Percentiles rank a stretch among this genome's conserved stretches.
These are phyloP conservation scores for Ellobium chinense DNA, from an alignment of 2,888 invertebrate species.

Conservation along the genomic window DNA sequence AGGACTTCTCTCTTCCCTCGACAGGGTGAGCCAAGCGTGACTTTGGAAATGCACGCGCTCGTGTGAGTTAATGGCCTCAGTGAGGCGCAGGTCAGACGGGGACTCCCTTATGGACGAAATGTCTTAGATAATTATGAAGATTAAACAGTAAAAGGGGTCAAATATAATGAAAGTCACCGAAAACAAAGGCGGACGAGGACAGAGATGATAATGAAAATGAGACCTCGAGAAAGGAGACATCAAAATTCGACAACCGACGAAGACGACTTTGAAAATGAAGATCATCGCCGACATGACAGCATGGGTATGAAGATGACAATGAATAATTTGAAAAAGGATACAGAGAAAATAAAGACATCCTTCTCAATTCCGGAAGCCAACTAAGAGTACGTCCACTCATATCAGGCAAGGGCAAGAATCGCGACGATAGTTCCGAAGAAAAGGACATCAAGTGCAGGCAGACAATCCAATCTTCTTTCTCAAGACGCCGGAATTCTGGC, in stretches of 20 bases:
- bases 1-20: not conserved
- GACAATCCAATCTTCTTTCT: too few relatives aligned
- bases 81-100: not conserved
- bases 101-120: not conserved
- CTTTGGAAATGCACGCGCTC: not conserved
- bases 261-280: not conserved
- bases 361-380: too few relatives aligned
- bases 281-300: not conserved
- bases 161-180: too few relatives aligned
- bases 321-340: too few relatives aligned
- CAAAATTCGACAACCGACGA: not conserved
- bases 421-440: too few relatives aligned
- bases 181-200: not conserved
- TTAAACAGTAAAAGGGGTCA: not conserved
- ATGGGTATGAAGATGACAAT: too few relatives aligned
- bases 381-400: too few relatives aligned
- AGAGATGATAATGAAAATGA: conserved; percentile 10
- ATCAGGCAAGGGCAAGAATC: too few relatives aligned
- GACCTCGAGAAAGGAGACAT: not conserved
- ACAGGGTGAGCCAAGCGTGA: not conserved
- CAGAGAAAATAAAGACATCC: too few relatives aligned
- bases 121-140: not conserved
- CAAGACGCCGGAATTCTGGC: too few relatives aligned
- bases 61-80: conserved; percentile 3
- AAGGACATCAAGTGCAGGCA: too few relatives aligned